A percentile compares a stretch with the other conserved stretches of the same genome.
Conservation (phyloP, 2,797 vertebrate species). For the Oryzias sinensis region DNA sequence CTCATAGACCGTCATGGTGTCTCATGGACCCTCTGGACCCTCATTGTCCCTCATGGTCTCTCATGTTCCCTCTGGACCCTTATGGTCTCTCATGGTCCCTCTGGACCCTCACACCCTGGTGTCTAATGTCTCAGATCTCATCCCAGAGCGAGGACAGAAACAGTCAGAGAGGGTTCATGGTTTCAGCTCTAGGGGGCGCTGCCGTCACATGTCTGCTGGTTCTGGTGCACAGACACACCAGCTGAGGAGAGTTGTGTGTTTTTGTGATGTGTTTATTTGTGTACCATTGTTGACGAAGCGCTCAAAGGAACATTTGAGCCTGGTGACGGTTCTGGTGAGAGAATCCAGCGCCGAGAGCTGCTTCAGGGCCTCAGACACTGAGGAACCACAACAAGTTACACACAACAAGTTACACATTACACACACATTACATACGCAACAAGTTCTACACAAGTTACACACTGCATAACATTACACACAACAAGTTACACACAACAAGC, state of each 20-base stretch:
- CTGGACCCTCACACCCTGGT: no score
- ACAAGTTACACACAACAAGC: not conserved
- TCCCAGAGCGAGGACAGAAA: not conserved
- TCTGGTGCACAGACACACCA: no score
- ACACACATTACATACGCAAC: not conserved
- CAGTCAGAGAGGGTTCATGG: no score
- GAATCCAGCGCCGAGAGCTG: constrained; percentile 49
- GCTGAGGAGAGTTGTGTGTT: not conserved
- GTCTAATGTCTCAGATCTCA: not conserved
- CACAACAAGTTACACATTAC: not conserved
- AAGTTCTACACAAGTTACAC: not conserved
- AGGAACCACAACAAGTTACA: constrained; percentile 2
- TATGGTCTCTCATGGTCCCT: no score
- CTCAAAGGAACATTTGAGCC: constrained; percentile 54
- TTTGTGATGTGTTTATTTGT: not conserved
- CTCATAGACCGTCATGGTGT: no score
- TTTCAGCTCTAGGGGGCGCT: no score
- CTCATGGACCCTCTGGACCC: no score
- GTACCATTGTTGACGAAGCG: constrained; percentile 50
- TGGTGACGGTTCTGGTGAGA: constrained; percentile 26
- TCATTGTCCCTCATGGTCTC: no score
- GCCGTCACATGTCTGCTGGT: not conserved
- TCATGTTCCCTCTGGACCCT: no score
- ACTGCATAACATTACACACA: not conserved
- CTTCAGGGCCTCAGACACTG: constrained; percentile 47